These are phyloP conservation scores for Gonatopus flavifemur DNA, from an alignment of 1,140 invertebrate species.

Conservation along the genomic window DNA sequence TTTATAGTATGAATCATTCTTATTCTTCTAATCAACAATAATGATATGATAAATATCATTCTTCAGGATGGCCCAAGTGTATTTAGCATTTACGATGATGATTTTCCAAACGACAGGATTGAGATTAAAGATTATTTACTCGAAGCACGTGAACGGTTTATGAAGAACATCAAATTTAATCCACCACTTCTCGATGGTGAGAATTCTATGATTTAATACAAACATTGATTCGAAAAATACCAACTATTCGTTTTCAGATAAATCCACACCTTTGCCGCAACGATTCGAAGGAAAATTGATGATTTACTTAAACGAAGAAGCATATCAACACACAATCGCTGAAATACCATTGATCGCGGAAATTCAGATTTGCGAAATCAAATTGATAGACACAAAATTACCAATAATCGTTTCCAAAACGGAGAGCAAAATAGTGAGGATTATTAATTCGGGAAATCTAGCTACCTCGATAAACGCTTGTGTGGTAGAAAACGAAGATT, in stretches of 20 bases:
- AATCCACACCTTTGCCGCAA: not conserved
- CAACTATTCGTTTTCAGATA: slow-evolving; percentile 12
- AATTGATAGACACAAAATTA: slow-evolving; percentile 34
- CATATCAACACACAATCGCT: slow-evolving; percentile 27
- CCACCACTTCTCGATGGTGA: slow-evolving; percentile 17
- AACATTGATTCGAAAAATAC: not conserved
- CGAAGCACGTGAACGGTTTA: slow-evolving; percentile 20
- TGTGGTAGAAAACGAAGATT: slow-evolving; percentile 10
- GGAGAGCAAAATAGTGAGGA: slow-evolving; percentile 33
- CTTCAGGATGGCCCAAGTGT: slow-evolving; percentile 19
- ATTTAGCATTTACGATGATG: slow-evolving; percentile 29
- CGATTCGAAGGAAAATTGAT: slow-evolving; percentile 23
- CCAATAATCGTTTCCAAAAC: slow-evolving; percentile 35
- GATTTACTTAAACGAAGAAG: slow-evolving; percentile 24
- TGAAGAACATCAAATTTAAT: slow-evolving; percentile 16
- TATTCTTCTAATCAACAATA: slow-evolving; percentile 3
- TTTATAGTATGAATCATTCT: slow-evolving; percentile 2
- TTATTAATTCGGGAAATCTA: slow-evolving; percentile 40
- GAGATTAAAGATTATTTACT: slow-evolving; percentile 5
- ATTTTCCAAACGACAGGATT: slow-evolving; percentile 9
- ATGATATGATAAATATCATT: slow-evolving; percentile 7
- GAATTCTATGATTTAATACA: slow-evolving; percentile 9
- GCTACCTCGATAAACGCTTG: slow-evolving; percentile 20
- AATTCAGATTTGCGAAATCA: slow-evolving; percentile 39
- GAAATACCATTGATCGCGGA: slow-evolving; percentile 39